These are phyloP conservation scores for Venustaconcha ellipsiformis DNA, from an alignment of 1,140 invertebrate genomes.

Conservation along the genomic window DNA sequence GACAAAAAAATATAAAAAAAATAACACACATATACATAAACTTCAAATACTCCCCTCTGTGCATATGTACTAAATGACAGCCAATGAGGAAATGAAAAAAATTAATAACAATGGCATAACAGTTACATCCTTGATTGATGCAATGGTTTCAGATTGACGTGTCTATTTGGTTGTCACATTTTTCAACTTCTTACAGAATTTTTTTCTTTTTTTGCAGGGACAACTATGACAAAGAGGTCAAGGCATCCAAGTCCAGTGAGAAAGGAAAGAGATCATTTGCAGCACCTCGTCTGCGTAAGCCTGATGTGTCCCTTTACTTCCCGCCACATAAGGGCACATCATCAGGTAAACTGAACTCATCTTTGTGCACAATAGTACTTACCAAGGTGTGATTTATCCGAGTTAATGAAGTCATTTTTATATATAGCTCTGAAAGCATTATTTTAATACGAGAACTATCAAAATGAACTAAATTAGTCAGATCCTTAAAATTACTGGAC, in stretches of 20 bases:
- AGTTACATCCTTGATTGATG: neutral
- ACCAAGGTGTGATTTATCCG: neutral
- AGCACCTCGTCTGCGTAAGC: constrained; percentile 38
- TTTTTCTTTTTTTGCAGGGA: constrained; percentile 41
- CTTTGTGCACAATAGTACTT: constrained; percentile 6
- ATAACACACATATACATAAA: neutral
- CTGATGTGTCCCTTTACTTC: constrained; percentile 46
- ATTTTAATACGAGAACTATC: neutral
- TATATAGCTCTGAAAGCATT: neutral
- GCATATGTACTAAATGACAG: neutral
- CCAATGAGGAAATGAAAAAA: neutral
- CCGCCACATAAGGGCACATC: constrained; percentile 34
- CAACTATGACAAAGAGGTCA: constrained; percentile 59
- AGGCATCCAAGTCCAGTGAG: constrained; percentile 29
- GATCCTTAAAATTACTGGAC: no score
- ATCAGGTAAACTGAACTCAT: constrained; percentile 7
- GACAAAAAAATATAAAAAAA: no score
- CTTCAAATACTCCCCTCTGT: neutral
- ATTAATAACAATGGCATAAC: neutral
- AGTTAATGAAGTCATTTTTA: neutral
- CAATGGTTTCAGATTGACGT: neutral
- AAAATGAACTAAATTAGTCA: no score
- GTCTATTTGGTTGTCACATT: neutral
- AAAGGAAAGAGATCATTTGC: constrained; percentile 18
- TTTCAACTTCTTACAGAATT: neutral